These are phyloP conservation scores for Amazonetta brasiliensis DNA, from an alignment of 2,797 vertebrate genomes.

Conservation along the genomic window DNA sequence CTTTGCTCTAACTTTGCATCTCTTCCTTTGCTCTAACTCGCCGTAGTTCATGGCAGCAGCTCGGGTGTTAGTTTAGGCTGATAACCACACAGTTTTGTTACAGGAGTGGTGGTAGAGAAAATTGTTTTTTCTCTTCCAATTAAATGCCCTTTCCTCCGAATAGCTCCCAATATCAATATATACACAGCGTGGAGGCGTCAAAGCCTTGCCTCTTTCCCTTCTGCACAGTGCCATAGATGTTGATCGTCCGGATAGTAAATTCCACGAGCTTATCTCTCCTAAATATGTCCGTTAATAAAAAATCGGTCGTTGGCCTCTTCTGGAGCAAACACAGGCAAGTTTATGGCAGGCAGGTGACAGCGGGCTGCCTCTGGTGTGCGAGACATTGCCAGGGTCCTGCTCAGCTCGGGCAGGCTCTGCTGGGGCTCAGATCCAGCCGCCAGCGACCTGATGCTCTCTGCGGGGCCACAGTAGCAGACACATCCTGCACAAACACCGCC, in stretches of 20 bases:
- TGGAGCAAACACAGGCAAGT: not conserved
- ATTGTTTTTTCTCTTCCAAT: not conserved
- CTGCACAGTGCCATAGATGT: not conserved
- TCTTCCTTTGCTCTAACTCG: not conserved
- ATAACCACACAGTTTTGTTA: not conserved
- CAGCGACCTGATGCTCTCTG: conserved; percentile 43
- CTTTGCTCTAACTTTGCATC: not conserved
- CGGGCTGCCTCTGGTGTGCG: not conserved
- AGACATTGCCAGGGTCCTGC: rapidly evolving
- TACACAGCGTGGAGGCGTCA: not conserved
- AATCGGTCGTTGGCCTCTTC: not conserved
- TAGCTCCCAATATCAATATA: not conserved
- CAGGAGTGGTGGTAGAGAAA: not conserved
- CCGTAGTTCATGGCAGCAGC: not conserved
- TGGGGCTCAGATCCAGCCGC: not conserved
- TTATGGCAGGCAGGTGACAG: not conserved
- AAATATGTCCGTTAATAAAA: not conserved
- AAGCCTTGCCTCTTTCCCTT: not conserved
- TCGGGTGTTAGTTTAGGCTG: not conserved
- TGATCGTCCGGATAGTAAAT: not conserved
- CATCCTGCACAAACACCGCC: not conserved
- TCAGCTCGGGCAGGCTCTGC: not conserved
- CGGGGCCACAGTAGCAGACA: conserved; percentile 28
- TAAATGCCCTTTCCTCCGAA: not conserved
- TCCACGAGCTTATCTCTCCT: not conserved